Conservation (phyloP, 1,140 invertebrate species). For the Drosophila bocki region DNA sequence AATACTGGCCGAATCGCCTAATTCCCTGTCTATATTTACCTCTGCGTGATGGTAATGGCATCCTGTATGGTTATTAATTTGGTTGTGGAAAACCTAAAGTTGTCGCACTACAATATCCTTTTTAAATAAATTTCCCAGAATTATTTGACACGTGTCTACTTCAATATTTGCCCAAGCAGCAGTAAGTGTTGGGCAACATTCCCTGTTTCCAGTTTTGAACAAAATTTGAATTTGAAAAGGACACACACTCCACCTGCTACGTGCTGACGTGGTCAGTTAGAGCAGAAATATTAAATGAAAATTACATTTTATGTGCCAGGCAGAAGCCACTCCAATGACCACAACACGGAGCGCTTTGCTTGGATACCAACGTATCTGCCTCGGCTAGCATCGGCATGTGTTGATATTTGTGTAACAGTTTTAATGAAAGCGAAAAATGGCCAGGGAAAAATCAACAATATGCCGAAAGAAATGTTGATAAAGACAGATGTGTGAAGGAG, state of each 20-base stretch:
- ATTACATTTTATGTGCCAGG: conserved; percentile 37
- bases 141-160: conserved; percentile 54
- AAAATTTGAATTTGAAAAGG: conserved; percentile 27
- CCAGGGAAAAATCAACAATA: conserved; percentile 40
- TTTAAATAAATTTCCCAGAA: conserved; percentile 2
- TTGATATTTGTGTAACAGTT: conserved; percentile 49
- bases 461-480: conserved; percentile 1
- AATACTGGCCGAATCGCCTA: conserved; percentile 27
- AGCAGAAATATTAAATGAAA: conserved; percentile 48
- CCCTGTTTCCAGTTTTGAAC: conserved; percentile 13
- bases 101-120: background rate
- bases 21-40: conserved; percentile 7
- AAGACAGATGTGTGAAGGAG: background rate
- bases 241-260: background rate
- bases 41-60: background rate
- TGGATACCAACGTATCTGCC: conserved; percentile 3
- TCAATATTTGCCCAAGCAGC: conserved; percentile 37
- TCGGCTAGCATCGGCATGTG: conserved; percentile 4
- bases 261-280: conserved; percentile 49
- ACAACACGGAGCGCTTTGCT: conserved; percentile 1
- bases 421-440: conserved; percentile 63
- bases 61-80: background rate
- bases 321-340: conserved; percentile 3
- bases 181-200: background rate
- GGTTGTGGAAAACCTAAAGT: background rate